Evolutionary conservation across 1,140 invertebrate species (phyloP).

Genomic region (Atta colombica): DNA sequence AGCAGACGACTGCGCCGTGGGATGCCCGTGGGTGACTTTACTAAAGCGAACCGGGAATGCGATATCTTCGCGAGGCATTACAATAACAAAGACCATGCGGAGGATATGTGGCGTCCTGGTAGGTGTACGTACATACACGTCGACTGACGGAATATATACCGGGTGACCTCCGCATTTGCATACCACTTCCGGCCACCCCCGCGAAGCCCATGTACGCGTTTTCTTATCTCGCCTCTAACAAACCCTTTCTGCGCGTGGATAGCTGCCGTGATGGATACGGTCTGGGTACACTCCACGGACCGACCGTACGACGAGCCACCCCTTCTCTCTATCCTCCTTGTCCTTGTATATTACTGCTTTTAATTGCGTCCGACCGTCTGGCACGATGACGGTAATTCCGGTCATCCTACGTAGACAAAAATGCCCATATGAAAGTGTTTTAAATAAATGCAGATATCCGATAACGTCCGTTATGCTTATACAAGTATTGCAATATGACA

Average conservation of each 20-base stretch:
- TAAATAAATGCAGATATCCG: constrained; percentile 42
- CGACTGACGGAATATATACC: constrained; percentile 59
- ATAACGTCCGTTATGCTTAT: constrained; percentile 28
- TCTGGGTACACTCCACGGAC: constrained; percentile 48
- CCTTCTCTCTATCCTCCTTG: not conserved
- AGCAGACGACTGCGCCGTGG: constrained; percentile 8
- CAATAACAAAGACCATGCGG: constrained; percentile 72
- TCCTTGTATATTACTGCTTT: constrained; percentile 63
- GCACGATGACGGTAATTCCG: constrained; percentile 58
- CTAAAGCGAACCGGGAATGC: constrained; percentile 65
- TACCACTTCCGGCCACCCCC: constrained; percentile 61
- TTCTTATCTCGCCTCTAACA: constrained; percentile 73
- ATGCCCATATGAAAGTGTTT: not conserved
- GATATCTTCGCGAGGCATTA: constrained; percentile 73
- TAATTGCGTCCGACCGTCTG: constrained; percentile 61
- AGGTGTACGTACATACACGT: constrained; percentile 20
- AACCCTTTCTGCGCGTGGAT: constrained; percentile 71
- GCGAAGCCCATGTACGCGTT: constrained; percentile 71
- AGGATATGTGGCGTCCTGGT: constrained; percentile 31
- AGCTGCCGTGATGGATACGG: constrained; percentile 70
- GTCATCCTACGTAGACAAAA: constrained; percentile 62
- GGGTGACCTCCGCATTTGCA: constrained; percentile 71
- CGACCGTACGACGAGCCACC: not conserved
- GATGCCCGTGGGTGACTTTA: constrained; percentile 70
- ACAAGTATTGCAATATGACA: not conserved